Base-by-base conservation (phyloP, 2,888 invertebrate species). In the Caenorhabditis sp. region DNA sequence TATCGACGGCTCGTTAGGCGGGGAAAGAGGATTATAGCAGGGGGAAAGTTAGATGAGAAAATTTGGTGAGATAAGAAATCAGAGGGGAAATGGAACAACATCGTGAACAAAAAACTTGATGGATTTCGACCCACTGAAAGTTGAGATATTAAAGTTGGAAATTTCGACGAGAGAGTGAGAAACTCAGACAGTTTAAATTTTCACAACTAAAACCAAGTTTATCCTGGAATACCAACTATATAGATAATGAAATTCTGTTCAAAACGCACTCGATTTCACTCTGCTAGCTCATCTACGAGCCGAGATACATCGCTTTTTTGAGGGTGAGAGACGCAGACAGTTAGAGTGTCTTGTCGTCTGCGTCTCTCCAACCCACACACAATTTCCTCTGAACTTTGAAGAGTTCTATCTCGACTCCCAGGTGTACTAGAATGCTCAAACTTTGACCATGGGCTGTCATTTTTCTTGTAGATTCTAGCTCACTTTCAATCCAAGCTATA, bases 1-100 rank as follows among this genome's bases (percentile, higher is more conserved):
- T 73, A 73, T 51, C 35, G 61, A 73, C 61, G 61, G 61, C 61
- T 73, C 61, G 51, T 61, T 73, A 73, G 35, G 72, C 61, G 19
- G 38, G 14, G 12, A 41, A 72, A 72, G 58, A 47, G 47, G 59
- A 72, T 72, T 72, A 68, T 24, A 61, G 38, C n/a, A n/a, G n/a
- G n/a, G n/a, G n/a, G n/a, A n/a, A n/a, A n/a, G n/a, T n/a, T n/a
- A n/a, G n/a, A n/a, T n/a, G n/a, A n/a, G n/a, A n/a, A n/a, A n/a
- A n/a, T n/a, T n/a, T n/a, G n/a, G n/a, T n/a, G n/a, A n/a, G n/a
- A n/a, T n/a, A n/a, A n/a, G n/a, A n/a, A n/a, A n/a, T n/a, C n/a
- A n/a, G n/a, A n/a, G n/a, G n/a, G n/a, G n/a, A n/a, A n/a, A n/a
- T n/a, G n/a, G n/a, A n/a, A n/a, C n/a, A n/a, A n/a, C n/a, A n/a